Evolutionary conservation across 2,888 invertebrate species (phyloP).

Genomic region (Drosophila rellima): DNA sequence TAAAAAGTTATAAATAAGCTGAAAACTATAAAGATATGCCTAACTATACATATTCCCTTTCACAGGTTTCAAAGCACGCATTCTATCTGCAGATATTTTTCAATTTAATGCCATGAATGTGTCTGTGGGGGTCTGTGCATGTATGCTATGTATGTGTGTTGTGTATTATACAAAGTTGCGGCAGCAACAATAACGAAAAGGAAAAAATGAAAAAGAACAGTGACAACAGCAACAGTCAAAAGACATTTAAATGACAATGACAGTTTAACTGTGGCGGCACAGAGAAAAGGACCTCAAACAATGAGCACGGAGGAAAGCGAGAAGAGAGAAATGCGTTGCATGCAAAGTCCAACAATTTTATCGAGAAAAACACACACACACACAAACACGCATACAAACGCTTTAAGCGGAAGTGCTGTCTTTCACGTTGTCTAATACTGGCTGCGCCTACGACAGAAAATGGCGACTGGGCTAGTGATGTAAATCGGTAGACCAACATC

Average conservation of each 20-base stretch:
- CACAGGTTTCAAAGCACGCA: slow-evolving; percentile 12
- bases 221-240: slow-evolving; percentile 67
- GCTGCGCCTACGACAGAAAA: slow-evolving; percentile 42
- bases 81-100: slow-evolving; percentile 37
- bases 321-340: slow-evolving; percentile 22
- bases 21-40: slow-evolving; percentile 14
- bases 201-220: slow-evolving; percentile 24
- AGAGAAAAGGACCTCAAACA: slow-evolving; percentile 44
- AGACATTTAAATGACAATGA: slow-evolving; percentile 81
- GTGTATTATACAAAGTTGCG: slow-evolving; percentile 25
- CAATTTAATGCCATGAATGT: slow-evolving; percentile 34
- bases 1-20: slow-evolving; percentile 62
- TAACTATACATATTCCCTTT: slow-evolving; percentile 16
- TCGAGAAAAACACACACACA: slow-evolving; percentile 52
- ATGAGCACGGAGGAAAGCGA: slow-evolving; percentile 5
- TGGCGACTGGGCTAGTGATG: slow-evolving; percentile 21
- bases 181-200: slow-evolving; percentile 16
- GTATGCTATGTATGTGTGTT: not conserved
- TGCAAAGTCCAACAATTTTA: slow-evolving; percentile 72
- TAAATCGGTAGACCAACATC: not conserved
- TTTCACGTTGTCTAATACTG: slow-evolving; percentile 35
- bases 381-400: slow-evolving; percentile 21
- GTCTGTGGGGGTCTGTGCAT: slow-evolving; percentile 1
- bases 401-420: slow-evolving; percentile 49
- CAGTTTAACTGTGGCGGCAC: slow-evolving; percentile 68